phyloP scores from a whole-genome alignment of 2,888 invertebrate species.

The Sarcophaga carnaria region DNA sequence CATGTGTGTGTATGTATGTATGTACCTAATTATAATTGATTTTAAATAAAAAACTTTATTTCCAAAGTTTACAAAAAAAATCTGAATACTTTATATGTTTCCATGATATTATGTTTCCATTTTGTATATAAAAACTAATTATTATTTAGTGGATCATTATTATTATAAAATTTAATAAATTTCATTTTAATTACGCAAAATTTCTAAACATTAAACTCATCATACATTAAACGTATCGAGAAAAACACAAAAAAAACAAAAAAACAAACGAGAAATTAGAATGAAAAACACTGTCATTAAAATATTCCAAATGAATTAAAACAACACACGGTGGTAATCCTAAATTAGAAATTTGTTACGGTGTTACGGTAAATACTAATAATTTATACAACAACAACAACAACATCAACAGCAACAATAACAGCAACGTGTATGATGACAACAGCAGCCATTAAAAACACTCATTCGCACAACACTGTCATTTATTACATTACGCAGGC shows the following conservation, averaged over 20 bases:
- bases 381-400: constrained; percentile 9
- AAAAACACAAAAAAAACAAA: not conserved
- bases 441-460: constrained; percentile 48
- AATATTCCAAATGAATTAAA: constrained; percentile 37
- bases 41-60: too few species aligned
- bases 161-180: too few species aligned
- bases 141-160: too few species aligned
- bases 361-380: constrained; percentile 19
- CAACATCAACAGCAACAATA: constrained; percentile 5
- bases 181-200: too few species aligned
- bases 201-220: too few species aligned
- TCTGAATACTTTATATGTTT: too few species aligned
- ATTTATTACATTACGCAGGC: constrained; percentile 34
- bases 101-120: too few species aligned
- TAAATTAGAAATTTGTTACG: constrained; percentile 34
- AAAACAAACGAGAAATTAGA: constrained; percentile 4
- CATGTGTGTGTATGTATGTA: too few species aligned
- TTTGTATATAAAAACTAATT: too few species aligned
- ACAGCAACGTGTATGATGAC: not conserved
- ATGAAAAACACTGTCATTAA: constrained; percentile 12
- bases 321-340: constrained; percentile 22
- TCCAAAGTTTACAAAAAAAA: too few species aligned
- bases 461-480: constrained; percentile 12
- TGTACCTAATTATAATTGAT: too few species aligned
- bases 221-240: not conserved